Evolutionary conservation across 2,113 vertebrate species (phyloP).

Genomic region (Trinectes maculatus): DNA sequence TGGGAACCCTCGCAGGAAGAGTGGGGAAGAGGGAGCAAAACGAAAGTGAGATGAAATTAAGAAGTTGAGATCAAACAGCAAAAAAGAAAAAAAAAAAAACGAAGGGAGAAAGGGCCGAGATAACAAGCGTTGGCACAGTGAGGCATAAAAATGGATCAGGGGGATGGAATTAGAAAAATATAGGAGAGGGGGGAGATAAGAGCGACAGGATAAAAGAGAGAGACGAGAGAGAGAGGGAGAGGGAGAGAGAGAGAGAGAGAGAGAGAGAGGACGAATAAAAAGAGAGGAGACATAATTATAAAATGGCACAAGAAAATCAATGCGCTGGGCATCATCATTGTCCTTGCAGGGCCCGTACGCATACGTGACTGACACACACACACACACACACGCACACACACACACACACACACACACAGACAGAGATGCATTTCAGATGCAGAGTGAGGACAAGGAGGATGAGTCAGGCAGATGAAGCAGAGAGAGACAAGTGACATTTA

Average conservation of each 20-base stretch:
- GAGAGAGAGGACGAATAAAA: conserved; percentile 59
- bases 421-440: conserved; percentile 43
- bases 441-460: conserved; percentile 57
- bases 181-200: conserved; percentile 58
- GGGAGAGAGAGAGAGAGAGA: conserved; percentile 47
- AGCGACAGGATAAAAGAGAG: conserved; percentile 65
- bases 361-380: conserved; percentile 28
- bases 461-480: conserved; percentile 64
- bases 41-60: conserved; percentile 71
- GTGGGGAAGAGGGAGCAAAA: conserved; percentile 6
- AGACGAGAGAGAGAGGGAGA: conserved; percentile 57
- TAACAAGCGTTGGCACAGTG: conserved; percentile 71
- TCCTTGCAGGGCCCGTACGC: conserved; percentile 39
- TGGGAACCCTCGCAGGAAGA: conserved; percentile 10
- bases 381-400: conserved; percentile 30
- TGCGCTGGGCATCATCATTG: conserved; percentile 63
- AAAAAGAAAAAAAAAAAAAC: conserved; percentile 6
- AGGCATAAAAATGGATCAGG: conserved; percentile 72
- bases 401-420: conserved; percentile 24
- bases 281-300: conserved; percentile 69
- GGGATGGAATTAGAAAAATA: conserved; percentile 70
- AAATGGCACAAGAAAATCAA: conserved; percentile 73
- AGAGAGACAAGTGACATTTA: conserved; percentile 74
- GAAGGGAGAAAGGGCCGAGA: conserved; percentile 60
- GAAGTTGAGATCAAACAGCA: conserved; percentile 75